Evolutionary conservation across 2,888 invertebrate genomes (phyloP).

Genomic region (Arge pagana): DNA sequence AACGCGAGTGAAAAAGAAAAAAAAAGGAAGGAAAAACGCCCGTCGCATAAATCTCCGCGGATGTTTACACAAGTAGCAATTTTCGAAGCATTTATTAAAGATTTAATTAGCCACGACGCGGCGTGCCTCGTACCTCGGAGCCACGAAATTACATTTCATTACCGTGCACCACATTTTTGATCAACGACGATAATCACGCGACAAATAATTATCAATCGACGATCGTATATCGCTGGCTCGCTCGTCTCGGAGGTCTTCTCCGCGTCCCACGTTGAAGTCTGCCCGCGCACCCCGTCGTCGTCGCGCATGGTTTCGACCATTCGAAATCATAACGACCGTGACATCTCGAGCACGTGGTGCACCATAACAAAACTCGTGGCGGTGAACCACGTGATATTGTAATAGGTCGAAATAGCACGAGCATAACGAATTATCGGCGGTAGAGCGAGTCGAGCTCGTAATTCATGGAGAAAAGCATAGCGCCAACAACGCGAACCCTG

Average conservation of each 20-base stretch:
- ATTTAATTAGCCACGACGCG: constrained; percentile 16
- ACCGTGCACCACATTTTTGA: too few relatives aligned
- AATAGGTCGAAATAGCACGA: constrained; percentile 18
- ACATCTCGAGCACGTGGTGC: constrained; percentile 21
- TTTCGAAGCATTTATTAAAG: constrained; percentile 15
- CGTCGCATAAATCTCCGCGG: constrained; percentile 10
- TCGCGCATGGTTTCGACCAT: too few relatives aligned
- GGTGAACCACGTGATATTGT: constrained; percentile 10
- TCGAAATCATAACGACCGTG: neutral
- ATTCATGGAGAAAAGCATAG: constrained; percentile 16
- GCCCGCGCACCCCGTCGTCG: too few relatives aligned
- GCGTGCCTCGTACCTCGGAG: neutral
- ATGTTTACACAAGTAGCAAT: constrained; percentile 22
- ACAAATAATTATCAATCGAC: too few relatives aligned
- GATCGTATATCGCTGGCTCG: too few relatives aligned
- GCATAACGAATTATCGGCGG: constrained; percentile 19
- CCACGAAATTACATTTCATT: constrained; percentile 3
- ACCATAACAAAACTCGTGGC: constrained; percentile 15
- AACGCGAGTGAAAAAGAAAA: neutral
- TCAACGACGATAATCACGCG: too few relatives aligned
- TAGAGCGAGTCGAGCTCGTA: constrained; percentile 5
- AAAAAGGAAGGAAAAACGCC: neutral
- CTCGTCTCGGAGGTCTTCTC: too few relatives aligned
- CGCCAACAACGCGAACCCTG: constrained; percentile 12
- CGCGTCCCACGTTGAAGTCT: too few relatives aligned